These are phyloP conservation scores for Meganola albula DNA, from an alignment of 2,888 invertebrate genomes.

Conservation along the genomic window DNA sequence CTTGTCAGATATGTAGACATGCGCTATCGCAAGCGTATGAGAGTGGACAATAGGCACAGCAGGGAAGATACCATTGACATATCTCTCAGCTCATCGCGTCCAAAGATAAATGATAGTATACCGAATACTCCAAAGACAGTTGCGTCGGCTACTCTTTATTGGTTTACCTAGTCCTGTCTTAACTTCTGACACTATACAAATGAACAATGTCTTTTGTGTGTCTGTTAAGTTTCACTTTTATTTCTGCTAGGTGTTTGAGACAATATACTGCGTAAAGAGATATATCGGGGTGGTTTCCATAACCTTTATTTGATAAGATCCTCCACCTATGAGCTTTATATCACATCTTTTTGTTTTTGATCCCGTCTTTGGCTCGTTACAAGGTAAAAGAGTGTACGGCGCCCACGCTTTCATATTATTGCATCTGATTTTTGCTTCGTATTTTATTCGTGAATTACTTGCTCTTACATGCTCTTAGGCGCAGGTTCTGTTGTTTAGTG, in stretches of 20 bases:
- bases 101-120: constrained; percentile 32
- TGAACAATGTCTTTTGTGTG: constrained; percentile 64
- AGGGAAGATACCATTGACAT: constrained; percentile 29
- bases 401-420: constrained; percentile 47
- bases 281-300: constrained; percentile 34
- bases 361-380: constrained; percentile 33
- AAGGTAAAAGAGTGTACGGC: constrained; percentile 42
- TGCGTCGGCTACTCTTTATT: constrained; percentile 30
- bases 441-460: constrained; percentile 35
- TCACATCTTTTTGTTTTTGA: constrained; percentile 38
- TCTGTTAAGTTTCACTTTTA: constrained; percentile 41
- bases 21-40: constrained; percentile 28
- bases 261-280: constrained; percentile 26
- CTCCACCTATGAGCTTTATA: constrained; percentile 37
- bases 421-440: constrained; percentile 35
- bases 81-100: constrained; percentile 37
- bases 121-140: constrained; percentile 17
- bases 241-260: constrained; percentile 25
- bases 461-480: constrained; percentile 39
- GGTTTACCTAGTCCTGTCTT: constrained; percentile 30
- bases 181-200: constrained; percentile 51
- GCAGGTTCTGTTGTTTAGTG: constrained; percentile 27
- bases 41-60: constrained; percentile 36
- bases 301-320: constrained; percentile 42
- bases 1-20: constrained; percentile 39